A percentile compares a stretch with the other conserved stretches of the same genome.
Conservation (phyloP, 2,113 vertebrate genomes). For the Pterocles gutturalis region DNA sequence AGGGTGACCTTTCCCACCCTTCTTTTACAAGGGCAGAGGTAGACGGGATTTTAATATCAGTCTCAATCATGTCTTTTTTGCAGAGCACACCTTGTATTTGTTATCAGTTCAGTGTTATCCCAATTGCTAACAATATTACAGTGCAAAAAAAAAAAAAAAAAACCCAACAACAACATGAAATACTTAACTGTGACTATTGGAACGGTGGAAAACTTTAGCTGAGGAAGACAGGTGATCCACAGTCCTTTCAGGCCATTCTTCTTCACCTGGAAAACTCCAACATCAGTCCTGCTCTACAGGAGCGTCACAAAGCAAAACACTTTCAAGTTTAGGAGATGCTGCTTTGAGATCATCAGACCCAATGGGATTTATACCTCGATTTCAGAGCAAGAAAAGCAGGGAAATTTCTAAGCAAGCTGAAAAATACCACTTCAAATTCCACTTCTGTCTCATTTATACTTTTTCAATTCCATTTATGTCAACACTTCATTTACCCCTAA, state of each 20-base stretch:
- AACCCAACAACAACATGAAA: neutral
- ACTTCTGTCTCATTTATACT: neutral
- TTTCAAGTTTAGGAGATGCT: neutral
- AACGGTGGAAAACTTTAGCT: neutral
- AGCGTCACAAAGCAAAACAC: neutral
- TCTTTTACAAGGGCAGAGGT: neutral
- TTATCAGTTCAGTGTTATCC: neutral
- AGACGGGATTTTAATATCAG: neutral
- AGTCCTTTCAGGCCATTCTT: neutral
- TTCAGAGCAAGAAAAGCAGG: neutral
- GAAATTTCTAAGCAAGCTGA: neutral
- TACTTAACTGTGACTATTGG: neutral
- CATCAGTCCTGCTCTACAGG: neutral
- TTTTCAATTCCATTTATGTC: neutral
- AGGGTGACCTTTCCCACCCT: neutral
- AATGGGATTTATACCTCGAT: neutral
- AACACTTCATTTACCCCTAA: conserved; percentile 2
- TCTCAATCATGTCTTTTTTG: neutral
- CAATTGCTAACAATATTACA: neutral
- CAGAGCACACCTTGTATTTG: neutral
- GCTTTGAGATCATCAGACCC: neutral
- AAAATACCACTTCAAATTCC: neutral
- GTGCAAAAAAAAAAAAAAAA: neutral
- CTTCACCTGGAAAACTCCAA: neutral
- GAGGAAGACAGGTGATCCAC: neutral